A percentile compares a stretch with the other conserved stretches of the same genome.
These are phyloP conservation scores for Apamea sordens DNA, from an alignment of 2,888 invertebrate species.

Conservation along the genomic window DNA sequence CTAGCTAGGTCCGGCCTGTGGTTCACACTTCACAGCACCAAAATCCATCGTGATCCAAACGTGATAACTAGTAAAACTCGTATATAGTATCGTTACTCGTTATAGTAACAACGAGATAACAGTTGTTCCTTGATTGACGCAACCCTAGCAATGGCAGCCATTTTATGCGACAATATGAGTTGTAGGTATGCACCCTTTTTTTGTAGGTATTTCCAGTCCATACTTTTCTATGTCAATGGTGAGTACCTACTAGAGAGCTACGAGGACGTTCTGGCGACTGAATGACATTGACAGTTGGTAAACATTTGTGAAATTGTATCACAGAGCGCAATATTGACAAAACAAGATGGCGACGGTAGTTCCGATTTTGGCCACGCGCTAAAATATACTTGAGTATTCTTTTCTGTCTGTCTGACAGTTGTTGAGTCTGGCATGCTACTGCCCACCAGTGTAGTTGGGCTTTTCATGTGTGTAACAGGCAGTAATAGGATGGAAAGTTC, in stretches of 20 bases:
- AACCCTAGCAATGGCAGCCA: too few relatives aligned
- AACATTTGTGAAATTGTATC: not conserved
- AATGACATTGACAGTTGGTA: not conserved
- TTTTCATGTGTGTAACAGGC: not conserved
- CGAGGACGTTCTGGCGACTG: not conserved
- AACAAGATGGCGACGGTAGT: not conserved
- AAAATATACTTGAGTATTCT: not conserved
- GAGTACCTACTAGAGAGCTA: constrained; percentile 6
- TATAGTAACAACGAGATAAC: too few relatives aligned
- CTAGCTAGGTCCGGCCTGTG: too few relatives aligned
- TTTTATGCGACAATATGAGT: too few relatives aligned
- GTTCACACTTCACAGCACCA: too few relatives aligned
- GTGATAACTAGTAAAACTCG: too few relatives aligned
- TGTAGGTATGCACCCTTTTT: too few relatives aligned
- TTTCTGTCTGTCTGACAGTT: not conserved
- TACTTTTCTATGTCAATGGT: too few relatives aligned
- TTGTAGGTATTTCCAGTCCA: too few relatives aligned
- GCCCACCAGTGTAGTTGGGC: not conserved
- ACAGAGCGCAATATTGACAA: not conserved
- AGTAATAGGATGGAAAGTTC: not conserved
- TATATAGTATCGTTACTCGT: too few relatives aligned
- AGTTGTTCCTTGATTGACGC: too few relatives aligned
- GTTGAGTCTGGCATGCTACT: not conserved
- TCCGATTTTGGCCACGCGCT: not conserved
- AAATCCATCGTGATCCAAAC: too few relatives aligned